Evolutionary conservation across 2,888 invertebrate genomes (phyloP).

Genomic region (Drosophila sordidapex): DNA sequence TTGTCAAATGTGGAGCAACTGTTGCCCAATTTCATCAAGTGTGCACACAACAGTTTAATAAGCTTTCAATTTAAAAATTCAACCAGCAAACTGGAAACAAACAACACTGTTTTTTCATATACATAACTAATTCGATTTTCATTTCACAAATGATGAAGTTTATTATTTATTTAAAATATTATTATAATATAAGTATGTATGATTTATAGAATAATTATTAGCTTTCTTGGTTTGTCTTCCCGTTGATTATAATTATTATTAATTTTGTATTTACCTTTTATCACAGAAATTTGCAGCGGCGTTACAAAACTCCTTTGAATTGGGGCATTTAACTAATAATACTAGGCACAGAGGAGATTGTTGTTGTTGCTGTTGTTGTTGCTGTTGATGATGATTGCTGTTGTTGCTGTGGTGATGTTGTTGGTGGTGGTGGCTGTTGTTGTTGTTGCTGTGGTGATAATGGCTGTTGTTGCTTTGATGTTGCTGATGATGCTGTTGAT

Average conservation of each 20-base stretch:
- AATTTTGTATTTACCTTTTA: conserved; percentile 82
- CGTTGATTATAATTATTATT: background rate
- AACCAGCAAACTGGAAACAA: background rate
- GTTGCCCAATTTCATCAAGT: background rate
- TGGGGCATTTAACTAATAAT: conserved; percentile 85
- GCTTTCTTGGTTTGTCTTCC: background rate
- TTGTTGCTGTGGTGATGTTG: conserved; percentile 55
- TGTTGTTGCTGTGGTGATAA: conserved; percentile 31
- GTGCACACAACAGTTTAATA: background rate
- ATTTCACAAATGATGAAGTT: background rate
- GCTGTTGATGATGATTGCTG: conserved; percentile 22
- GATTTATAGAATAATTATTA: background rate
- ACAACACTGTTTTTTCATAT: background rate
- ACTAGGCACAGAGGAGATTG: conserved; percentile 85
- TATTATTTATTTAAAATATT: background rate
- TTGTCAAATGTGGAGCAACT: background rate
- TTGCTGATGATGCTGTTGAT: conserved; percentile 50
- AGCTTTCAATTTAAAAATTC: background rate
- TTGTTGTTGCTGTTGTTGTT: conserved; percentile 69
- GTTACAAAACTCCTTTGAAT: conserved; percentile 85
- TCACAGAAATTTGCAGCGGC: conserved; percentile 85
- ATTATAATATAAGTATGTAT: background rate
- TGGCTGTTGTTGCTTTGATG: conserved; percentile 51
- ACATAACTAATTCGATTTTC: background rate
- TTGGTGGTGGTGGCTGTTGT: conserved; percentile 48